Evolutionary conservation across 2,113 vertebrate species (phyloP), one percentile per base, ranked within the genome.

Genomic region (Microcebus murinus): DNA sequence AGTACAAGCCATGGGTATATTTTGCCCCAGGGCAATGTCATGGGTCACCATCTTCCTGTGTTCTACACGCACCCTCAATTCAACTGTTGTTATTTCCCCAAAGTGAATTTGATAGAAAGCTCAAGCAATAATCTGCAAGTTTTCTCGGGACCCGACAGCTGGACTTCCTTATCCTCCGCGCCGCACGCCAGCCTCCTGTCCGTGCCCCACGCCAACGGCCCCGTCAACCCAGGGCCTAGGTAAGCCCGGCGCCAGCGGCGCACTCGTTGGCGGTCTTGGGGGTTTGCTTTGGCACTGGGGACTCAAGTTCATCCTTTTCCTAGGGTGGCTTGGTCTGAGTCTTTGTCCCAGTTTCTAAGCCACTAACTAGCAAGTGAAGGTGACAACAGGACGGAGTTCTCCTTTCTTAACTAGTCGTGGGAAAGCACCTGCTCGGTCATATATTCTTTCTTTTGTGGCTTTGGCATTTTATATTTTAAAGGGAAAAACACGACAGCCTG

Each of bases 141-240:
- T 85, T 98, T 99, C 92, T 98, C 99, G 31, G 98, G 98, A 98
- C 98, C 99, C 1, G 99, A 99, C 27, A 98, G 98, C 85, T 99
- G 99, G 99, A 98, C 99, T 76, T 96, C 98, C 87, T 97, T 99
- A 70, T 98, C 99, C 45, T 98, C 99, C 31, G 97, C 99, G 73
- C 98, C 98, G 65, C 99, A 98, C 2, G 92, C 98, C 93, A 98
- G 98, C 95, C 98, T 98, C 94, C 97, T 99, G 92, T 98, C 99
- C 15, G 98, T 98, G 89, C 98, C 98, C 0, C 98, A 98, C 92
- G 98, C 96, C 76, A 98, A 97, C 4, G 98, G 98, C 94, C 89
- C 97, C 12, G 94, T 97, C 87, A 98, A 98, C 48, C 96, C 98
- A 20, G 98, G 98, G 18, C 92, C 98, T 96, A 99, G 99, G 99